Percentiles rank a stretch among this genome's conserved stretches.
Conservation (phyloP, 2,888 invertebrate species). For the Corythucha ciliata region DNA sequence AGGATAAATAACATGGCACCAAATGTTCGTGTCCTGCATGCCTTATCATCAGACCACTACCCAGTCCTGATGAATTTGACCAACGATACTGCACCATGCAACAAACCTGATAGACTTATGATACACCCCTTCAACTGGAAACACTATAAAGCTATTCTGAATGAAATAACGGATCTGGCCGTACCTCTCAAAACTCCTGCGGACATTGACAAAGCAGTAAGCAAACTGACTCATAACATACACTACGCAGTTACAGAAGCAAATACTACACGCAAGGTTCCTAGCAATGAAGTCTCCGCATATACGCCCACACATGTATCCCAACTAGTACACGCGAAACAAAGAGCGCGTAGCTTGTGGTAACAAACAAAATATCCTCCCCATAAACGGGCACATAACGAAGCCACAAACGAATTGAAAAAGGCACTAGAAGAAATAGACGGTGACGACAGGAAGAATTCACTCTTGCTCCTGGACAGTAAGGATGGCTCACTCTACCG, state of each 20-base stretch:
- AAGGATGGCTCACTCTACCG: not conserved
- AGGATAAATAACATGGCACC: conserved; percentile 1
- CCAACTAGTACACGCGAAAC: not conserved
- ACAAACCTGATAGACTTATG: not conserved
- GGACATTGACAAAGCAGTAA: not conserved
- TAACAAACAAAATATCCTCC: not conserved
- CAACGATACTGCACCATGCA: not conserved
- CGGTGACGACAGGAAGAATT: not conserved
- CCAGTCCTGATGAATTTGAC: not conserved
- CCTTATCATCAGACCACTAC: conserved; percentile 10
- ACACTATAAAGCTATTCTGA: not conserved
- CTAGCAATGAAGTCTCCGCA: not conserved
- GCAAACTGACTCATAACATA: not conserved
- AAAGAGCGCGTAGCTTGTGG: not conserved
- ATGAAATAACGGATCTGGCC: not conserved
- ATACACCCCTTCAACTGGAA: not conserved
- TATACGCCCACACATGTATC: not conserved
- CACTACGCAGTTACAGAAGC: not conserved
- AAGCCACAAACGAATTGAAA: not conserved
- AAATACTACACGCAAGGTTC: not conserved
- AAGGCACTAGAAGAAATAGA: not conserved
- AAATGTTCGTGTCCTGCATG: not conserved
- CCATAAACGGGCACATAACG: not conserved
- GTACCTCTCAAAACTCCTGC: not conserved
- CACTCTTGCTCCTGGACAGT: not conserved